Evolutionary conservation across 2,113 vertebrate species (phyloP), one percentile per base, ranked within the genome.

Genomic region (Chloroceryle aenea): DNA sequence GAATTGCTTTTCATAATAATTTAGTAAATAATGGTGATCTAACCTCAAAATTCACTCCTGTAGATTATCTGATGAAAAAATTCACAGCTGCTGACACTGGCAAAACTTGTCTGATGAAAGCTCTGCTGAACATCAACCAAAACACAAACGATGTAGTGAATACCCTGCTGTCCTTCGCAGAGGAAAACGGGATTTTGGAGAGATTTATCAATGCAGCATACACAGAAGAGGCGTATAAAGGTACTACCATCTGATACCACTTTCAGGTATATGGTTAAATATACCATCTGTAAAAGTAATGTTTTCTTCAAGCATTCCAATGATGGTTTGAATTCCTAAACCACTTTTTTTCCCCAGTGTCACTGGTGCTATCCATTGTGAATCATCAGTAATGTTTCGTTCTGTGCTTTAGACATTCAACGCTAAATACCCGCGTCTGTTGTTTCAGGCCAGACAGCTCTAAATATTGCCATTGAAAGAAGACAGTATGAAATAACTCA

Each of bases 71-170:
- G 89, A 98, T 98, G 98, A 97, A 98, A 92, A 98, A 98, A 84
- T 94, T 98, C 96, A 98, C 98, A 0, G 97, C 98, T 82, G 94
- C 90, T 3, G 98, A 98, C 89, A 98, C 98, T 0, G 98, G 98
- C 29, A 98, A 98, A 95, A 98, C 98, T 15, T 98, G 98, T 87
- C 90, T 98, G 88, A 98, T 98, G 98, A 98, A 98, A 94, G 98
- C 98, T 59, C 95, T 98, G 92, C 82, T 98, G 63, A 98, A 98
- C 92, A 98, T 98, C 90, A 98, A 98, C 63, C 61, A 96, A 85
- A 98, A 97, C 87, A 98, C 98, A 36, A 97, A 98, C 4, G 97
- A 98, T 76, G 58, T 98, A 0, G 97, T 98, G 89, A 91, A 91
- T 10, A 87, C 77, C 27, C 96, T 98, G 11, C 96, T 98, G 3